Base-by-base conservation (phyloP, 2,113 vertebrate species). In the Engraulis encrasicolus region DNA sequence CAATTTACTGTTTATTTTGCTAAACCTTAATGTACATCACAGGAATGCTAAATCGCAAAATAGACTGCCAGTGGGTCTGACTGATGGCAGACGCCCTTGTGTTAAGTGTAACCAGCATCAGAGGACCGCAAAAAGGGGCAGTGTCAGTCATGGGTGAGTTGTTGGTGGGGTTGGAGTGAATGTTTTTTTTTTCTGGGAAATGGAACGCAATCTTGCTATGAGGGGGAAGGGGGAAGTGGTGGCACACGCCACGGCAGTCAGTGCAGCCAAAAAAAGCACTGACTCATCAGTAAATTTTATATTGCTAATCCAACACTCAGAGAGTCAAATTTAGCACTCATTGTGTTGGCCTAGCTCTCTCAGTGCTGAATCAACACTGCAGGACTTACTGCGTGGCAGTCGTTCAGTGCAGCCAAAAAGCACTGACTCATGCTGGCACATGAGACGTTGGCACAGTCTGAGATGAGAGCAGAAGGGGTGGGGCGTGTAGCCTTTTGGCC, bases 391-490 rank as follows among this genome's bases (percentile, higher is more conserved):
- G n/a, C n/a, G n/a, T n/a, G n/a, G n/a, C n/a, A n/a, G n/a, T n/a
- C n/a, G n/a, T n/a, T n/a, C n/a, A n/a, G n/a, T 31, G 61, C 61
- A 31, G 61, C 61, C 61, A 45, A 45, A 45, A 31, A 71, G 58
- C 61, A 71, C 61, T 71, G 61, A 71, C 61, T 71, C 61, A 71
- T 71, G 23, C 61, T 71, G 61, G 61, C 61, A 71, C 61, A 71
- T 31, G 61, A 71, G 61, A 27, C 11, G 9, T 14, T 71, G 61
- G 61, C 61, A 71, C 23, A 31, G 23, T 71, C 31, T 34, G 61
- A 71, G 61, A 34, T 2, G 27, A 2, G 61, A 2, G 61, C 1
- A 2, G 9, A 4, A 18, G 50, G 50, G 50, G 6, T 7, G 61
- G 7, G 58, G 58, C n/a, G 58, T n/a, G n/a, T n/a, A n/a, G n/a